Conservation (phyloP, 2,888 invertebrate genomes). For the Yponomeuta cagnagella region DNA sequence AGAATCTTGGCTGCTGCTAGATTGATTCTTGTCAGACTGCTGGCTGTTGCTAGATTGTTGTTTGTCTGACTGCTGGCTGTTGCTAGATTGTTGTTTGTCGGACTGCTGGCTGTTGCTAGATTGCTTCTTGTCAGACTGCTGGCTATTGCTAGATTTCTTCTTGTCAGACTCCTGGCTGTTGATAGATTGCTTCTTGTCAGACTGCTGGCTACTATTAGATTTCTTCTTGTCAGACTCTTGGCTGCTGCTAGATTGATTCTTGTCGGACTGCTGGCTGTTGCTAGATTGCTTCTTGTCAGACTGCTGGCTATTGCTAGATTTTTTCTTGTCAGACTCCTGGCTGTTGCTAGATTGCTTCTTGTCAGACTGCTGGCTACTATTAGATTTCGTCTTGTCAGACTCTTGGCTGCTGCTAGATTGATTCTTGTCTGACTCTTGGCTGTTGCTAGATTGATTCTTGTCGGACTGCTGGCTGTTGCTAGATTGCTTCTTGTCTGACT, state of each 20-base stretch:
- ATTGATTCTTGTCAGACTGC: no score
- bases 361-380: background rate
- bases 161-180: background rate
- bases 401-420: background rate
- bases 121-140: background rate
- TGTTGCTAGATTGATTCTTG: no score
- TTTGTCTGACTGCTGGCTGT: background rate
- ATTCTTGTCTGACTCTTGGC: background rate
- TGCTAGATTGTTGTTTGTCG: background rate
- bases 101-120: background rate
- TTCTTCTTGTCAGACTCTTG: no score
- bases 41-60: background rate
- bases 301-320: background rate
- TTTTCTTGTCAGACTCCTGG: background rate
- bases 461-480: no score
- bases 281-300: background rate
- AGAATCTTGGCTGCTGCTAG: no score
- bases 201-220: background rate
- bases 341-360: background rate
- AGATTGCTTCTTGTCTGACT: no score
- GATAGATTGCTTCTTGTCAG: background rate
- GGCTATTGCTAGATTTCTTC: background rate
- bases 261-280: background rate
- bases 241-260: no score
- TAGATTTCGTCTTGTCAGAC: no score